These are phyloP conservation scores for Hyposoter dolosus DNA, from an alignment of 2,888 invertebrate species.

Conservation along the genomic window DNA sequence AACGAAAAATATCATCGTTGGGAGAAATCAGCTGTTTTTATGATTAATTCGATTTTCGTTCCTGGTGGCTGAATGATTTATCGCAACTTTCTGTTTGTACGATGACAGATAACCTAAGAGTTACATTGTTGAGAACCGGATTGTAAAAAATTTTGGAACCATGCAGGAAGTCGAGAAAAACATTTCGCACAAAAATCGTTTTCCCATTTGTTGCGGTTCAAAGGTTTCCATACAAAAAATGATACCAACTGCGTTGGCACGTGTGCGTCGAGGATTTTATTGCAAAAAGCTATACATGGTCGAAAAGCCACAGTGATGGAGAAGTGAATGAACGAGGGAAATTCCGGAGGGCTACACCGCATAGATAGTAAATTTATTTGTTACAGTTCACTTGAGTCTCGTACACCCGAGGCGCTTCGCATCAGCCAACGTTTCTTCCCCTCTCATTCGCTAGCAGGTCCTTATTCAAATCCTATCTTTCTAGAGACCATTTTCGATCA, in stretches of 20 bases:
- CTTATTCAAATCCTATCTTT: conserved; percentile 81
- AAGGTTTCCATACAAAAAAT: conserved; percentile 47
- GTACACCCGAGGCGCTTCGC: conserved; percentile 59
- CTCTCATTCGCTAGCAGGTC: conserved; percentile 68
- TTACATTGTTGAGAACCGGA: not conserved
- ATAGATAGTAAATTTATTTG: conserved; percentile 77
- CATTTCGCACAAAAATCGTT: conserved; percentile 32
- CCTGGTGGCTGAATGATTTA: conserved; percentile 27
- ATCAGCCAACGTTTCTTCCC: conserved; percentile 62
- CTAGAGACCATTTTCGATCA: conserved; percentile 81
- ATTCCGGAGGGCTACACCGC: conserved; percentile 38
- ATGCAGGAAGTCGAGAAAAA: conserved; percentile 25
- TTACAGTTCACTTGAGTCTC: conserved; percentile 76
- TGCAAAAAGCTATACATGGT: conserved; percentile 60
- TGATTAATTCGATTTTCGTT: conserved; percentile 37
- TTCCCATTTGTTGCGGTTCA: conserved; percentile 19
- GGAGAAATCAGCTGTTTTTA: conserved; percentile 37
- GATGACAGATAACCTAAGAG: conserved; percentile 5
- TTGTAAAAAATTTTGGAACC: not conserved
- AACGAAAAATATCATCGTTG: not conserved
- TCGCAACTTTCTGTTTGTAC: not conserved
- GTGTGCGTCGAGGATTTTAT: conserved; percentile 30
- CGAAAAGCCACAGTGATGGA: conserved; percentile 43
- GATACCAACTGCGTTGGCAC: not conserved
- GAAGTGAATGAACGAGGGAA: conserved; percentile 37